A percentile compares a stretch with the other conserved stretches of the same genome.
Conservation (phyloP, 2,888 invertebrate species). For the Sarcophaga variegata region DNA sequence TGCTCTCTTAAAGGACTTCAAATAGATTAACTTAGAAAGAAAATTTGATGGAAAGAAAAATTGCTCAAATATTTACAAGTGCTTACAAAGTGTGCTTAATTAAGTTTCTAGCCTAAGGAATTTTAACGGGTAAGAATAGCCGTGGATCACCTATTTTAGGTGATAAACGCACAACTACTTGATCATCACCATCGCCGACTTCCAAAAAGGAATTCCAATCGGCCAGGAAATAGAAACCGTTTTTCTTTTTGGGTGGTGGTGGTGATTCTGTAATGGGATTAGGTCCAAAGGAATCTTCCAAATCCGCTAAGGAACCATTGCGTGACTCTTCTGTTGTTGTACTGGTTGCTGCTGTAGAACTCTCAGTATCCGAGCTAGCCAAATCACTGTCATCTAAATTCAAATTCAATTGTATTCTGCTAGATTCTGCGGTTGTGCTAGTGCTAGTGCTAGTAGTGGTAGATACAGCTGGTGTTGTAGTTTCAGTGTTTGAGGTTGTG, state of each 20-base stretch:
- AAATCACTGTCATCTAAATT: conserved; percentile 70
- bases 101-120: conserved; percentile 83
- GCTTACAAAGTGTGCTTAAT: conserved; percentile 38
- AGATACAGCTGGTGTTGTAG: neutral
- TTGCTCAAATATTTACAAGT: conserved; percentile 71
- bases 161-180: conserved; percentile 90
- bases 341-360: conserved; percentile 28
- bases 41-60: conserved; percentile 19
- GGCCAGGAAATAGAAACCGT: conserved; percentile 91
- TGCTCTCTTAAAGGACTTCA: conserved; percentile 13
- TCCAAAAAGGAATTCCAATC: conserved; percentile 94
- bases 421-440: conserved; percentile 73
- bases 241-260: conserved; percentile 86
- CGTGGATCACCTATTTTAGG: conserved; percentile 91
- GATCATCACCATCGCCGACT: conserved; percentile 89
- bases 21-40: conserved; percentile 48
- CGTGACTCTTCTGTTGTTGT: conserved; percentile 78
- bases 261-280: conserved; percentile 84
- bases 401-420: conserved; percentile 75
- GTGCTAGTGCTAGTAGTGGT: conserved; percentile 10
- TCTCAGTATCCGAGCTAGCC: conserved; percentile 9
- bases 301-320: conserved; percentile 82
- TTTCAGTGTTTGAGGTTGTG: conserved; percentile 23
- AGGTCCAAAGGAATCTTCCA: conserved; percentile 89
- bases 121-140: conserved; percentile 88